Evolutionary conservation across 2,888 invertebrate genomes (phyloP).

Genomic region (Neoitamus cyanurus): DNA sequence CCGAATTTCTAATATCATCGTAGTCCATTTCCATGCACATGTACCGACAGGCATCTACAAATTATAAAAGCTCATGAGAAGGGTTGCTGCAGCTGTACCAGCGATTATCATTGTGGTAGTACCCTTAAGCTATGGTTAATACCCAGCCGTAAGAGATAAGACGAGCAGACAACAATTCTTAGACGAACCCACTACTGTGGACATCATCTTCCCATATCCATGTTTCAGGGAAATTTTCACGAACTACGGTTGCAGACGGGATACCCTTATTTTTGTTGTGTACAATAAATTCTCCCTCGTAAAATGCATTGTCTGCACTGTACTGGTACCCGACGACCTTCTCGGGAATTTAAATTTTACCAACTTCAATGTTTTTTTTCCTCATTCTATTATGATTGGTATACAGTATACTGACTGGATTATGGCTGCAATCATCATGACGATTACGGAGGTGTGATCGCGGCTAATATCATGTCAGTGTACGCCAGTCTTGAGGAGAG

Average conservation of each 20-base stretch:
- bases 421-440: neutral
- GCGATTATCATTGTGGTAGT: neutral
- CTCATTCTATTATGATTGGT: neutral
- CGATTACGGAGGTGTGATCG: neutral
- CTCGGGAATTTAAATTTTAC: neutral
- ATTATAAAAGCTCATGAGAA: neutral
- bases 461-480: neutral
- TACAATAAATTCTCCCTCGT: neutral
- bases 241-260: neutral
- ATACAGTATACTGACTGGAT: neutral
- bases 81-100: neutral
- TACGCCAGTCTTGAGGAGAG: neutral
- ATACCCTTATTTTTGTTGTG: neutral
- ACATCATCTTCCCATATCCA: constrained; percentile 10
- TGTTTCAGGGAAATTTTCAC: neutral
- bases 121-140: neutral
- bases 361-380: neutral
- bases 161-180: neutral
- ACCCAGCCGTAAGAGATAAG: neutral
- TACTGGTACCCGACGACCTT: neutral
- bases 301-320: no score
- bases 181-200: neutral
- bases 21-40: neutral
- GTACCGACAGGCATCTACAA: neutral
- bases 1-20: no score